These are phyloP conservation scores for Pygoscelis antarcticus DNA, from an alignment of 2,113 vertebrate species.

Conservation along the genomic window DNA sequence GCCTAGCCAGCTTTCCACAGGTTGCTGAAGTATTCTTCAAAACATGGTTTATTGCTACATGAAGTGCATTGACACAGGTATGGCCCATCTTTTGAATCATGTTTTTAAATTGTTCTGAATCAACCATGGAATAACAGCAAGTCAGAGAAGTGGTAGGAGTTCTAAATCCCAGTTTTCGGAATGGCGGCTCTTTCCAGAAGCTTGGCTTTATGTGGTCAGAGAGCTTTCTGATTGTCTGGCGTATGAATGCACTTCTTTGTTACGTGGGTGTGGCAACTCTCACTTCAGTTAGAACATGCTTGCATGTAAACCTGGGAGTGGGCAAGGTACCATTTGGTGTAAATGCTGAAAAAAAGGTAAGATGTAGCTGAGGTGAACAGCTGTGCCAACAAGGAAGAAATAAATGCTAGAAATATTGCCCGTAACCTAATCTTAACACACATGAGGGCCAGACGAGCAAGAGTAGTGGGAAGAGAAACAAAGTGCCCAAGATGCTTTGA, in stretches of 20 bases:
- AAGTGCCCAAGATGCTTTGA: not conserved
- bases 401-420: not conserved
- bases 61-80: not conserved
- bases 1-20: not conserved
- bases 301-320: not conserved
- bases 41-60: fast-evolving
- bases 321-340: not conserved
- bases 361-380: not conserved
- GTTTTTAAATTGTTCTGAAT: not conserved
- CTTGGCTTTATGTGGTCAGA: not conserved
- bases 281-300: not conserved
- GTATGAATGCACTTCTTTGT: fast-evolving
- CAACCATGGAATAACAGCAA: too few species aligned
- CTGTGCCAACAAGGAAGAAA: not conserved
- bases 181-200: not conserved
- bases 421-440: not conserved
- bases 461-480: not conserved
- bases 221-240: not conserved
- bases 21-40: not conserved
- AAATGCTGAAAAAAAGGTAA: not conserved
- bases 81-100: not conserved
- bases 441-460: too few species aligned
- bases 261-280: not conserved
- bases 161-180: not conserved
- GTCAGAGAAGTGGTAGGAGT: not conserved